Percentiles rank a stretch among this genome's conserved stretches.
phyloP scores from a whole-genome alignment of 2,888 invertebrate species.

The Harpalus rubripes region DNA sequence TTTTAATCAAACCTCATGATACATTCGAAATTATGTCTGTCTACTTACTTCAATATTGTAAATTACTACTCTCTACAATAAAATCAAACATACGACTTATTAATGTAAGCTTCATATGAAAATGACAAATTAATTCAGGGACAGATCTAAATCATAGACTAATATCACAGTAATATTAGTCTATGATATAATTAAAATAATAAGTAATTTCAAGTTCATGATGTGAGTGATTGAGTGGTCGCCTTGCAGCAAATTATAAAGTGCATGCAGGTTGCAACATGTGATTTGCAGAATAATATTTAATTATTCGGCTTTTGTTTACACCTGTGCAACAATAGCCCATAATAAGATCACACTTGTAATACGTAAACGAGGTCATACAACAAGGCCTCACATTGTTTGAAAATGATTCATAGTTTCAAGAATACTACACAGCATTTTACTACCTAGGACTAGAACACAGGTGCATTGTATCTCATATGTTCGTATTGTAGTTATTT shows the following conservation, averaged over 20 bases:
- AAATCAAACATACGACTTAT: too few species aligned
- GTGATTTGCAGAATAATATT: slow-evolving; percentile 14
- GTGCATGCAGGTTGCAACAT: slow-evolving; percentile 11
- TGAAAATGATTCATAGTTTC: slow-evolving; percentile 9
- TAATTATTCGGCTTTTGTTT: slow-evolving; percentile 28
- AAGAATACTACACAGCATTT: neutral
- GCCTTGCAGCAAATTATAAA: slow-evolving; percentile 16
- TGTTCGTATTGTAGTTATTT: too few species aligned
- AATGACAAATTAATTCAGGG: neutral
- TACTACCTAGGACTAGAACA: neutral
- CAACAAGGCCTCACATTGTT: slow-evolving; percentile 12
- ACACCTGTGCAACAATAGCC: neutral
- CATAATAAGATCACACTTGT: slow-evolving; percentile 19
- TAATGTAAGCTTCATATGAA: too few species aligned
- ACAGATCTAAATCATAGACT: neutral
- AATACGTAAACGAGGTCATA: neutral
- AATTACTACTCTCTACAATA: too few species aligned
- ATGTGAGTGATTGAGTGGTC: neutral
- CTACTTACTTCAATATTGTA: too few species aligned
- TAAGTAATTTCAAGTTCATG: neutral
- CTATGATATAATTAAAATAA: neutral
- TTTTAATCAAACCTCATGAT: too few species aligned
- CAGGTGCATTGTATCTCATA: neutral
- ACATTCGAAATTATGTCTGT: too few species aligned
- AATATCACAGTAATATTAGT: too few species aligned